Evolutionary conservation across 1,140 invertebrate species (phyloP), one percentile per base, ranked within the genome.

Genomic region (Ceratosolen solmsi): DNA sequence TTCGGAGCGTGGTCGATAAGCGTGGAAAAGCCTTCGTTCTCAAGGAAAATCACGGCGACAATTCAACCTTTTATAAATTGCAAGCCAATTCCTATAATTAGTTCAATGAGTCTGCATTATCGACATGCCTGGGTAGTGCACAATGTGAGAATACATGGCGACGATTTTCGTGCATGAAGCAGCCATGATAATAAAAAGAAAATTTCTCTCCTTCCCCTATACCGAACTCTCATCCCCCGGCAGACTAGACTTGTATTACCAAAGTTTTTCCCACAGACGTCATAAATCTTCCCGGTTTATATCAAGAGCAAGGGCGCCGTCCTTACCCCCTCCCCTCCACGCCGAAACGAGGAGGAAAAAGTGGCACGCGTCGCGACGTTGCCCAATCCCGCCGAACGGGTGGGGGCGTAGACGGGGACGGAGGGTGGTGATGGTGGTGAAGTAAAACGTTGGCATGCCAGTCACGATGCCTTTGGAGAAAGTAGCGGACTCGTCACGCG

Each of bases 401-500:
- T 46, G 5, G 13, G 7, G n/a, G 5, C 41, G 7, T 46, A 5
- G 41, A 13, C 41, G 7, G 41, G 41, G 41, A 25, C 46, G 25
- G 2, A 3, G 30, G 17, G 38, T 49, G 49, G 0, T 25, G 7
- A n/a, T n/a, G 17, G 22, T 20, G 38, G 36, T n/a, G 22, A 70
- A 41, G 41, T 33, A 63, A 63, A 13, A 9, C 5, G 20, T 33
- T 68, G 63, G 63, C 33, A 20, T 22, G 33, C 36, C n/a, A n/a
- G n/a, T n/a, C 36, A 63, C n/a, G 68, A 41, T 68, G 15, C 17
- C 65, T 70, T 38, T 27, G 68, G 11, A 30, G 68, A 15, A 72
- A 33, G 13, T 58, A 20, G n/a, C 72, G 2, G 36, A 49, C 20
- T 30, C 30, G 75, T 87, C 87, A 86, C 85, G 87, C 87, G 85